These are phyloP conservation scores for Rhagophthalmus giganteus DNA, from an alignment of 2,888 invertebrate genomes.

Conservation along the genomic window DNA sequence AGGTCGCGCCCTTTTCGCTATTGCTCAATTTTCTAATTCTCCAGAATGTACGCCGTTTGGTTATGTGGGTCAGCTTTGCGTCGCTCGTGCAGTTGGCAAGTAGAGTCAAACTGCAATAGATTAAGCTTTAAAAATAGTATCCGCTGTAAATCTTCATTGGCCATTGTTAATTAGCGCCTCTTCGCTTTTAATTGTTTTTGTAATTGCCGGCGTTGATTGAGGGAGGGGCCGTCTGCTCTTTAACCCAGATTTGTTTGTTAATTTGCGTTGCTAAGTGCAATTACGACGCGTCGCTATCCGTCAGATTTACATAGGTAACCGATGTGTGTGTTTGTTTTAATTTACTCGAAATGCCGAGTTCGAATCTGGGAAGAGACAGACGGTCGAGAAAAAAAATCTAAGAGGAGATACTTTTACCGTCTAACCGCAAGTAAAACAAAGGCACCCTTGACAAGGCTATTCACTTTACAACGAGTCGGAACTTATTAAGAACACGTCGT, in stretches of 20 bases:
- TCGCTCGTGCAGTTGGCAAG: not conserved
- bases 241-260: constrained; percentile 1
- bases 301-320: not conserved
- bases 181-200: not conserved
- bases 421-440: not conserved
- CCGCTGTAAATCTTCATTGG: not conserved
- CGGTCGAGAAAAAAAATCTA: not conserved
- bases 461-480: constrained; percentile 2
- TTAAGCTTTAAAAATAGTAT: too few species aligned
- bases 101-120: not conserved
- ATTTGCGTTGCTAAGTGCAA: not conserved
- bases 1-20: not conserved
- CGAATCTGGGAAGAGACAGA: too few species aligned
- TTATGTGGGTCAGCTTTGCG: not conserved
- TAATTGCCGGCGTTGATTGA: not conserved
- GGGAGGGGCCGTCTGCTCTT: not conserved
- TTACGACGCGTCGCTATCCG: not conserved
- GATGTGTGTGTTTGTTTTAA: too few species aligned
- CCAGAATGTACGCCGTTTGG: too few species aligned
- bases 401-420: not conserved
- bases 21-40: too few species aligned
- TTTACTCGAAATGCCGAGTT: too few species aligned
- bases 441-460: constrained; percentile 10
- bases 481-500: constrained; percentile 3
- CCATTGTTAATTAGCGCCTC: not conserved